These are phyloP conservation scores for Heliconius charithonia DNA, from an alignment of 2,888 invertebrate species.

Conservation along the genomic window DNA sequence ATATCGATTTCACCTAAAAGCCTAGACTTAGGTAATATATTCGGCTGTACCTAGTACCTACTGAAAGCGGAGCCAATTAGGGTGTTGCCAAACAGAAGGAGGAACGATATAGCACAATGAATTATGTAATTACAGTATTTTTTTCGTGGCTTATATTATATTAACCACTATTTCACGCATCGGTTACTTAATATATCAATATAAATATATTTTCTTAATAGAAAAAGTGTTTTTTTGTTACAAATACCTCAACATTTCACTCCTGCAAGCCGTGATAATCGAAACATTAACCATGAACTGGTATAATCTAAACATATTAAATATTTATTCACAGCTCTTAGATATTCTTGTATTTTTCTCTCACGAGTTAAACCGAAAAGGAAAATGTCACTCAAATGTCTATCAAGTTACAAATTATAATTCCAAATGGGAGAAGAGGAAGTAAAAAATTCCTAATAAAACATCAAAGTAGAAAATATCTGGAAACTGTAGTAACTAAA, in stretches of 20 bases:
- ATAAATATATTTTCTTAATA: neutral
- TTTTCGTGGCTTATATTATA: neutral
- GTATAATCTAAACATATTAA: conserved; percentile 33
- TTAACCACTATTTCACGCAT: neutral
- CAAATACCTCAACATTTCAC: conserved; percentile 4
- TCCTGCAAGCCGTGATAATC: conserved; percentile 5
- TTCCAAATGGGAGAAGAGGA: conserved; percentile 30
- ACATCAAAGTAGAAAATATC: conserved; percentile 1
- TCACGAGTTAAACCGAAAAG: conserved; percentile 14
- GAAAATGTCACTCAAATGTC: conserved; percentile 37
- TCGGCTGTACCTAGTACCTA: conserved; percentile 15
- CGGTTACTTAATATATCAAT: neutral
- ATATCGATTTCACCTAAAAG: conserved; percentile 31
- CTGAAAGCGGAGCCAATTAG: conserved; percentile 24
- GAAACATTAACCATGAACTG: conserved; percentile 25
- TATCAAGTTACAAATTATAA: conserved; percentile 33
- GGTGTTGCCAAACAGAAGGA: conserved; percentile 23
- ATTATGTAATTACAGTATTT: neutral
- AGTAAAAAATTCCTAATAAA: conserved; percentile 1
- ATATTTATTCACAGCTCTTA: conserved; percentile 27
- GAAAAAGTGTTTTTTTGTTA: neutral
- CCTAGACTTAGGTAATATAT: conserved; percentile 28
- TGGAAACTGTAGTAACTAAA: neutral
- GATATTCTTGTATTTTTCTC: conserved; percentile 28
- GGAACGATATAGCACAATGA: neutral